Evolutionary conservation across 2,113 vertebrate genomes (phyloP).

Genomic region (Crotalus horridus): DNA sequence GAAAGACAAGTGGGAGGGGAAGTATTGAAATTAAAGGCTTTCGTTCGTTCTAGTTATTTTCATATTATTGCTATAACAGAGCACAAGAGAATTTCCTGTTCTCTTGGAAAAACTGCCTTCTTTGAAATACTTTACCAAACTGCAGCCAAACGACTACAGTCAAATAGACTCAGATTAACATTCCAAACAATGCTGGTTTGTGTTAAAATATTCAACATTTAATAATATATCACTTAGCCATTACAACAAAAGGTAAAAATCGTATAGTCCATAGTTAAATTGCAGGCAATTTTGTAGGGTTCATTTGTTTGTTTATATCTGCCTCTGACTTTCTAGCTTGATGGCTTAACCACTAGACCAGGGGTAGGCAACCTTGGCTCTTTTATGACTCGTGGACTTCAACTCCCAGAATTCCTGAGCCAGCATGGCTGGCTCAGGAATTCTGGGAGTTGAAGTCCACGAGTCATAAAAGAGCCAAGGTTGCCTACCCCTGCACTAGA

Average conservation of each 20-base stretch:
- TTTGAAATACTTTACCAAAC: not conserved
- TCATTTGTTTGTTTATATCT: not conserved
- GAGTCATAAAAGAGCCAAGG: too few relatives aligned
- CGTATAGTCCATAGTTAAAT: not conserved
- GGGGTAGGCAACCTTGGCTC: too few relatives aligned
- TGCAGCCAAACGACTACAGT: not conserved
- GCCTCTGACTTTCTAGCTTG: too few relatives aligned
- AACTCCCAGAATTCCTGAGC: too few relatives aligned
- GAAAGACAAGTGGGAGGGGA: not conserved
- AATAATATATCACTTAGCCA: not conserved
- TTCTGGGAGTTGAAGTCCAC: too few relatives aligned
- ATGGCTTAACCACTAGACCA: too few relatives aligned
- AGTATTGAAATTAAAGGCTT: not conserved
- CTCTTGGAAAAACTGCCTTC: not conserved
- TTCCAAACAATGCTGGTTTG: not conserved
- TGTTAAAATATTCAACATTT: not conserved
- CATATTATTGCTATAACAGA: constrained; percentile 20
- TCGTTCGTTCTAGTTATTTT: constrained; percentile 4
- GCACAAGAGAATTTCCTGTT: constrained; percentile 7
- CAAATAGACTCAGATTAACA: not conserved
- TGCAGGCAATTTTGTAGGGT: not conserved
- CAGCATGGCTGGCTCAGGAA: too few relatives aligned
- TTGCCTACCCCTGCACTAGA: too few relatives aligned
- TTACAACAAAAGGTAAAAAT: not conserved
- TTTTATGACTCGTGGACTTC: too few relatives aligned